phyloP scores from a whole-genome alignment of 2,797 vertebrate species.

The Pitangus sulphuratus region DNA sequence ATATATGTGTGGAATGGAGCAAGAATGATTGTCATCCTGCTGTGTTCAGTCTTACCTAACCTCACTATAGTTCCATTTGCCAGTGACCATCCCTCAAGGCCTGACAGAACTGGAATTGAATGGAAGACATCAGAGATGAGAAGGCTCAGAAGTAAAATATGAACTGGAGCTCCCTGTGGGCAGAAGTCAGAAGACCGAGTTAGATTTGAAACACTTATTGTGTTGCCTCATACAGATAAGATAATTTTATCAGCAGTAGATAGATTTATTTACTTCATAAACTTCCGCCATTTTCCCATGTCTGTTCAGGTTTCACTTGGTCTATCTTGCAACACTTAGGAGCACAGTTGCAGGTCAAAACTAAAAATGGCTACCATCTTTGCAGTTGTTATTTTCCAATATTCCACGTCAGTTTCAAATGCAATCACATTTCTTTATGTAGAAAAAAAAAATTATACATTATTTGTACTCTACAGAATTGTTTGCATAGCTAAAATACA shows the following conservation, averaged over 20 bases:
- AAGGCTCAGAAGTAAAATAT: neutral
- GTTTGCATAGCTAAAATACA: neutral
- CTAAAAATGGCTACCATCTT: neutral
- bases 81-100: neutral
- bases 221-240: neutral
- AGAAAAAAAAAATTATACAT: neutral
- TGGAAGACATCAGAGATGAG: neutral
- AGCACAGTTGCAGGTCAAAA: neutral
- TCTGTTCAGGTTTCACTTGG: neutral
- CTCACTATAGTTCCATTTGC: neutral
- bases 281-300: neutral
- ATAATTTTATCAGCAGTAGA: neutral
- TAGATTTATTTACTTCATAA: neutral
- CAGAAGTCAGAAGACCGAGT: neutral
- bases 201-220: neutral
- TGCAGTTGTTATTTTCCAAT: neutral
- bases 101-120: neutral
- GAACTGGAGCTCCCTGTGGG: neutral
- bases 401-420: neutral
- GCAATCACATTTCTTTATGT: neutral
- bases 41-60: neutral
- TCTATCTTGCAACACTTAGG: neutral
- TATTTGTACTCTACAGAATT: neutral
- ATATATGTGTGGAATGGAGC: accelerated
- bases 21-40: neutral